Percentiles rank a stretch among this genome's conserved stretches.
These are phyloP conservation scores for Harpagoxenus sublaevis DNA, from an alignment of 2,888 invertebrate species.

Conservation along the genomic window DNA sequence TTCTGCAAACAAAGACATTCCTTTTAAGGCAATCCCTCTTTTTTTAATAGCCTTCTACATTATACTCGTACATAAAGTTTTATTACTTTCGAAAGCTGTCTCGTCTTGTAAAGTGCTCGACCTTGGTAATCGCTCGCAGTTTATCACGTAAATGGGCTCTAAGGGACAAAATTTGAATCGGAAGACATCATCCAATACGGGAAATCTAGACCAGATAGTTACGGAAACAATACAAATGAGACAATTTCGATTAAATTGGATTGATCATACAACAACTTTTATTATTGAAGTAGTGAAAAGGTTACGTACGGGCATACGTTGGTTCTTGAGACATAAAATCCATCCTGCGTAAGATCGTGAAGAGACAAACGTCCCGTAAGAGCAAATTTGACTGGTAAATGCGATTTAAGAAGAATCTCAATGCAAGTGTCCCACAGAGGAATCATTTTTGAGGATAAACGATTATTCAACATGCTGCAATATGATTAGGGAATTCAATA, in stretches of 20 bases:
- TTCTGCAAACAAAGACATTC: slow-evolving; percentile 63
- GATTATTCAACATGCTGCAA: slow-evolving; percentile 87
- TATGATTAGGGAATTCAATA: slow-evolving; percentile 15
- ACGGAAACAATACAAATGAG: not conserved
- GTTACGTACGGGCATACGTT: slow-evolving; percentile 78
- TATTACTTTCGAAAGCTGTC: slow-evolving; percentile 12
- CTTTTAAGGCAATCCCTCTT: slow-evolving; percentile 34
- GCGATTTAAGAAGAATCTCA: slow-evolving; percentile 88
- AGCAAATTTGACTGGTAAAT: slow-evolving; percentile 89
- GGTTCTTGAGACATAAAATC: slow-evolving; percentile 81
- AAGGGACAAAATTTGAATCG: slow-evolving; percentile 78
- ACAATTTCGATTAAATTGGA: not conserved
- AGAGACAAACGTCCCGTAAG: slow-evolving; percentile 89
- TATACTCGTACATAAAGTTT: slow-evolving; percentile 11
- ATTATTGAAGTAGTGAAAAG: not conserved
- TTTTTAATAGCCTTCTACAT: not conserved
- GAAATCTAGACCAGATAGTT: slow-evolving; percentile 75
- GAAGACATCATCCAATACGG: slow-evolving; percentile 81
- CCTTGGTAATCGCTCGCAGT: slow-evolving; percentile 65
- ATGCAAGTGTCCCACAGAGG: slow-evolving; percentile 89
- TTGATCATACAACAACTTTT: not conserved
- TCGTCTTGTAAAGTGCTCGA: not conserved
- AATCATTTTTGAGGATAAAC: slow-evolving; percentile 84
- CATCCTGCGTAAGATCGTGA: slow-evolving; percentile 88
- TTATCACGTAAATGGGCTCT: slow-evolving; percentile 81